A percentile compares a stretch with the other conserved stretches of the same genome.
Evolutionary conservation across 2,113 vertebrate genomes (phyloP).

Genomic region (Elgaria multicarinata): DNA sequence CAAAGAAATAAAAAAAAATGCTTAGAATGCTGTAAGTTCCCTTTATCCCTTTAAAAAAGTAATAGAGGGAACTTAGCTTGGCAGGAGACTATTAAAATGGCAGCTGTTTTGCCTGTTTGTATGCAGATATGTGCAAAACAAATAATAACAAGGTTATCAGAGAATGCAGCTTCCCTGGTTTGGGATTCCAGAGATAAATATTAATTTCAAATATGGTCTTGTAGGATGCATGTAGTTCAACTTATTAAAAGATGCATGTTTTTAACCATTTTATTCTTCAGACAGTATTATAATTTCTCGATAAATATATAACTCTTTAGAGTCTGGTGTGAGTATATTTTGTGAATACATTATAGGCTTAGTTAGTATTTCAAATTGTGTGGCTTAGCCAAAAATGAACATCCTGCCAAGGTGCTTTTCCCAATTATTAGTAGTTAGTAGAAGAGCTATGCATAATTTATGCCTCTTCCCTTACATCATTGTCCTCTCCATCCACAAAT

Average conservation of each 20-base stretch:
- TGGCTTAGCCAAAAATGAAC: constrained; percentile 14
- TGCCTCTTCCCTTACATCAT: constrained; percentile 31
- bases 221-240: not conserved
- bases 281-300: not conserved
- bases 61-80: not conserved
- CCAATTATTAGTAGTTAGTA: constrained; percentile 7
- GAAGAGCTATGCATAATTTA: not conserved
- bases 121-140: not conserved
- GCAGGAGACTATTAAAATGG: not conserved
- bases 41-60: not conserved
- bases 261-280: constrained; percentile 4
- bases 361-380: constrained; percentile 10
- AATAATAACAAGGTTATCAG: constrained; percentile 10
- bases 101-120: not conserved
- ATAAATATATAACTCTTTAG: not conserved
- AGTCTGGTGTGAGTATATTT: not conserved
- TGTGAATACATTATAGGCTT: not conserved
- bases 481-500: not conserved
- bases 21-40: not conserved
- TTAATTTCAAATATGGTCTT: constrained; percentile 11
- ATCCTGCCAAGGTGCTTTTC: constrained; percentile 22
- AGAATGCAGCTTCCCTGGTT: not conserved
- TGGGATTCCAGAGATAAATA: constrained; percentile 26
- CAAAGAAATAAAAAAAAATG: not conserved
- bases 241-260: not conserved